phyloP scores from a whole-genome alignment of 1,140 invertebrate genomes.

The Cydia strobilella region DNA sequence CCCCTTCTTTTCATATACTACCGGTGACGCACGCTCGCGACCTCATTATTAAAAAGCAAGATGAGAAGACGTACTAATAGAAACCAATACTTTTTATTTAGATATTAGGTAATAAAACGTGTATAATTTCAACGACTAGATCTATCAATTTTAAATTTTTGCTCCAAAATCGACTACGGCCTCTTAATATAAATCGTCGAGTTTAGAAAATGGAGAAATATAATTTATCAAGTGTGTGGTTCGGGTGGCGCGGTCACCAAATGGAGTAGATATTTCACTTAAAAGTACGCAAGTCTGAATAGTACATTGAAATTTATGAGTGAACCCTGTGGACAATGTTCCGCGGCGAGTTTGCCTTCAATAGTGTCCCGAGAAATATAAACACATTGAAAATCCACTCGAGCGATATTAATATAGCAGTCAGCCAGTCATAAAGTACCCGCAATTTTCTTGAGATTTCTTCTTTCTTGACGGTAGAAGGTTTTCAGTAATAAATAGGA shows the following conservation, averaged over 20 bases:
- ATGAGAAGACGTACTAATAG: no score
- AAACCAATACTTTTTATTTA: no score
- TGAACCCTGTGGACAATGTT: conserved; percentile 54
- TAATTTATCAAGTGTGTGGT: conserved; percentile 58
- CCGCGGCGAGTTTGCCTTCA: conserved; percentile 48
- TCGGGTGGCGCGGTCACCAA: conserved; percentile 57
- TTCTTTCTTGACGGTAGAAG: background rate
- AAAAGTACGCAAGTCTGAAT: conserved; percentile 57
- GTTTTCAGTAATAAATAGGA: background rate
- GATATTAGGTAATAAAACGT: no score
- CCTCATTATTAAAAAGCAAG: no score
- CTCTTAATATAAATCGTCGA: background rate
- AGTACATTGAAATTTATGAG: conserved; percentile 65
- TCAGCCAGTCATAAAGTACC: background rate
- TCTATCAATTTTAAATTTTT: no score
- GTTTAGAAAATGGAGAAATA: conserved; percentile 41
- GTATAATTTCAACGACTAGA: no score
- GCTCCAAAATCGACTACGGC: no score
- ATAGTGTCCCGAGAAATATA: conserved; percentile 49
- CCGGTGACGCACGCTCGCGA: no score
- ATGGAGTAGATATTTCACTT: conserved; percentile 64
- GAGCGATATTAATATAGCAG: conserved; percentile 29
- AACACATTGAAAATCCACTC: conserved; percentile 47
- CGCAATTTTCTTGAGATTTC: background rate
- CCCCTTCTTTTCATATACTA: no score